A percentile compares a stretch with the other conserved stretches of the same genome.
Evolutionary conservation across 2,113 vertebrate genomes (phyloP).

Genomic region (Campylomormyrus tamandua): DNA sequence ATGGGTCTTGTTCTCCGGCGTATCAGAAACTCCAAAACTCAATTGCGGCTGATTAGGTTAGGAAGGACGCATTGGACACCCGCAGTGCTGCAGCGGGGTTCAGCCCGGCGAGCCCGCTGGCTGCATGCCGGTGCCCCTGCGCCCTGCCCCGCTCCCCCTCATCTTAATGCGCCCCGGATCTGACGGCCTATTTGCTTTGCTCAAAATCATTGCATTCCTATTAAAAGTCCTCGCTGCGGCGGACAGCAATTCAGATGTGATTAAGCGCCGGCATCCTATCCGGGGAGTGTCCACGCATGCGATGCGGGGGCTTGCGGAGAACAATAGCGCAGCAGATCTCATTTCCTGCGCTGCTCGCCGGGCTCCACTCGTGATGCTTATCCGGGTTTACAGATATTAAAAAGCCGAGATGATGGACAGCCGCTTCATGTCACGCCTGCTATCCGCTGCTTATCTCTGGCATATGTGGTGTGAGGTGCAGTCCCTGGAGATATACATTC

Average conservation of each 20-base stretch:
- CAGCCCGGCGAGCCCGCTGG: not conserved
- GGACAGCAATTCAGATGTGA: slow-evolving; percentile 33
- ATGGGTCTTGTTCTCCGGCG: not conserved
- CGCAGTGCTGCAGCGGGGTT: not conserved
- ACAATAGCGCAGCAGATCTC: not conserved
- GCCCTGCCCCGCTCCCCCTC: slow-evolving; percentile 6
- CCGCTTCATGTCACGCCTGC: not conserved
- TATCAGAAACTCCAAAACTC: not conserved
- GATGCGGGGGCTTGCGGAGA: not conserved
- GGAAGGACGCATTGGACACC: not conserved
- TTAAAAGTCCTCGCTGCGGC: slow-evolving; percentile 17
- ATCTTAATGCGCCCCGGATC: slow-evolving; percentile 21
- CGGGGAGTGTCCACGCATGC: not conserved
- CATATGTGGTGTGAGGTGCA: not conserved
- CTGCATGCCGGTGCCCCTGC: not conserved
- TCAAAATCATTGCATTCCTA: slow-evolving; percentile 33
- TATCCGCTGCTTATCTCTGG: not conserved
- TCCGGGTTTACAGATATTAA: slow-evolving; percentile 1
- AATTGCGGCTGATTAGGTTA: not conserved
- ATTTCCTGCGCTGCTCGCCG: not conserved
- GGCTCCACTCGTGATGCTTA: slow-evolving; percentile 8
- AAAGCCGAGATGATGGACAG: not conserved
- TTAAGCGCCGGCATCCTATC: slow-evolving; percentile 25
- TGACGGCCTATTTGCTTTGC: slow-evolving; percentile 30
- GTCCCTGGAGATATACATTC: not conserved